Percentiles rank a stretch among this genome's conserved stretches.
Evolutionary conservation across 2,888 invertebrate species (phyloP).

Genomic region (Osmoderma eremita): DNA sequence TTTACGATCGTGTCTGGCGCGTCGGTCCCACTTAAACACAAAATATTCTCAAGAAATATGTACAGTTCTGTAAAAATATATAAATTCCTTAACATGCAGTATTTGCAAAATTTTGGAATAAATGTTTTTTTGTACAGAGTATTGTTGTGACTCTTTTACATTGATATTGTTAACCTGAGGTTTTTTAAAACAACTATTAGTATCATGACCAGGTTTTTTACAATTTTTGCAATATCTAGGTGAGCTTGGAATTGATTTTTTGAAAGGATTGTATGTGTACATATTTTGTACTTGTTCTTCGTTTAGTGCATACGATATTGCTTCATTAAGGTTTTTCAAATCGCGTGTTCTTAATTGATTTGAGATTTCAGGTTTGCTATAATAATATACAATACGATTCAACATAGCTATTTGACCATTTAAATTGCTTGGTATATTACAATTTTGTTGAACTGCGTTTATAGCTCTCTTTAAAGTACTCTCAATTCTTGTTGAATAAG

Average conservation of each 20-base stretch:
- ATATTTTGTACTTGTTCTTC: constrained; percentile 49
- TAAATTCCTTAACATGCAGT: no score
- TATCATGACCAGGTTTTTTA: constrained; percentile 32
- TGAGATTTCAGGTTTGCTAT: neutral
- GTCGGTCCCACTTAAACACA: no score
- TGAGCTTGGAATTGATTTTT: neutral
- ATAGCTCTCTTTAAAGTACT: constrained; percentile 28
- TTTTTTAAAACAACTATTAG: constrained; percentile 12
- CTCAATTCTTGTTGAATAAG: constrained; percentile 24
- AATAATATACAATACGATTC: constrained; percentile 5
- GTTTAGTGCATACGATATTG: constrained; percentile 50
- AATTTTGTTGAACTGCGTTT: constrained; percentile 38
- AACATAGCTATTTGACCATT: constrained; percentile 6
- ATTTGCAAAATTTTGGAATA: constrained; percentile 31
- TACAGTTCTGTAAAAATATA: no score
- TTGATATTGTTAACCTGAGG: neutral
- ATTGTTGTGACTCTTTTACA: no score
- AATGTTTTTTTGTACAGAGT: no score
- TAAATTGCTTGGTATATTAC: neutral
- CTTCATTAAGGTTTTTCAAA: constrained; percentile 36
- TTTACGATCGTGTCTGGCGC: no score
- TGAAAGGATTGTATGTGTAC: constrained; percentile 13
- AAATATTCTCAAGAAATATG: no score
- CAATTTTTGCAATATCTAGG: constrained; percentile 26
- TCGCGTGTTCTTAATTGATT: constrained; percentile 4